Evolutionary conservation across 2,113 vertebrate species (phyloP), one percentile per base, ranked within the genome.

Genomic region (Aramus guarauna): DNA sequence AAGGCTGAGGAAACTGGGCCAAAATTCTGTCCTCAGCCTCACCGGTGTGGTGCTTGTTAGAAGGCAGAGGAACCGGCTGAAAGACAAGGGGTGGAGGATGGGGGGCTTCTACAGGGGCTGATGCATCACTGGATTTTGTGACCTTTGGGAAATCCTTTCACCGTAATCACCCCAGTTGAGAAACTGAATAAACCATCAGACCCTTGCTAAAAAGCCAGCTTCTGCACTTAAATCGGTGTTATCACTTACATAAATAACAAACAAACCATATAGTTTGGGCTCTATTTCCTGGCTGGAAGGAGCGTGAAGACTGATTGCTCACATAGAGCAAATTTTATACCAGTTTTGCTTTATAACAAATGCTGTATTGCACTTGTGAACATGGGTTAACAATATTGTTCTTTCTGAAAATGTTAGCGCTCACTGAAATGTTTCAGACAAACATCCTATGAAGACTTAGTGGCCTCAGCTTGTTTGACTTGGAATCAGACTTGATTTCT

Each of bases 391-490:
- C 96, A 92, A 96, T 96, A 94, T 97, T 86, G 90, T 97, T 97
- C 97, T 96, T 98, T 97, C 94, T 90, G 95, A 96, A 97, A 97
- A 91, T 2, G 32, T 91, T 96, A 96, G 79, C 1, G 9, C 91
- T 97, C 96, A 45, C 94, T 96, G 95, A 97, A 97, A 97, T 39
- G 22, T 93, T 97, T 94, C 96, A 97, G 97, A 97, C 96, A 98
- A 97, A 95, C 96, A 96, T 92, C 96, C 96, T 95, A 86, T 27
- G 93, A 96, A 97, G 97, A 97, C 95, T 98, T 94, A 95, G 97
- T 76, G 87, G 96, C 88, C 95, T 97, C 95, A 88, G 50, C 80
- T 73, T 98, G 96, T 98, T 98, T 98, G 94, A 85, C 79, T 98
- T 98, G 98, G 98, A 98, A 52, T 78, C 26, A 47, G 47, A n/a